Conservation (phyloP, 2,113 vertebrate genomes). For the Cebus imitator region DNA sequence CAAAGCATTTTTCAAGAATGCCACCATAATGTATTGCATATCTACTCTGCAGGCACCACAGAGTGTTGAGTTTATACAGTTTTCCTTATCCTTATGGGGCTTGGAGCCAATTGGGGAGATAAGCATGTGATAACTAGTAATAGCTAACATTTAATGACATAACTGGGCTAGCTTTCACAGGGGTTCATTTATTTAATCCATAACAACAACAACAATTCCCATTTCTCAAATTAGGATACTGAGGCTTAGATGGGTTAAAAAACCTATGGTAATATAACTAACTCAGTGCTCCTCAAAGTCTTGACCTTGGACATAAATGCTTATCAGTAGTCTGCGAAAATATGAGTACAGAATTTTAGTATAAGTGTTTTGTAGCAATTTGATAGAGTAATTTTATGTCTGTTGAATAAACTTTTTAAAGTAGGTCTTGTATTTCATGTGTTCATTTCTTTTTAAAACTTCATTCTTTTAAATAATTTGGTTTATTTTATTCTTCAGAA, state of each 20-base stretch:
- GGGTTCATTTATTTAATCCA: neutral
- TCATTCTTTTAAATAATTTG: neutral
- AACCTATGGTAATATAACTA: neutral
- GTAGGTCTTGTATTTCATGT: neutral
- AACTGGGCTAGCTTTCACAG: neutral
- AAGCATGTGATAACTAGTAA: neutral
- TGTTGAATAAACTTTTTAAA: neutral
- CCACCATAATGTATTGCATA: neutral
- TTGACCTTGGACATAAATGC: neutral
- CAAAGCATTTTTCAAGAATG: constrained; percentile 14
- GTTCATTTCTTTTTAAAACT: neutral
- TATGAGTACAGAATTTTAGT: neutral
- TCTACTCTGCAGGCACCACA: neutral
- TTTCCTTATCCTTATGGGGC: neutral
- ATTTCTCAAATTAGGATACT: neutral
- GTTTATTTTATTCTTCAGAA: neutral
- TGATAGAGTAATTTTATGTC: neutral
- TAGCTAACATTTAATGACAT: neutral
- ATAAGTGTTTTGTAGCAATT: neutral
- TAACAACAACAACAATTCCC: neutral
- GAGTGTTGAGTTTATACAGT: neutral
- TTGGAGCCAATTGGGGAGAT: neutral
- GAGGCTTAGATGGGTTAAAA: neutral
- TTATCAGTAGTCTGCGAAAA: neutral
- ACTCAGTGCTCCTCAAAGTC: neutral